Evolutionary conservation across 2,888 invertebrate species (phyloP).

Genomic region (Altica lythri): DNA sequence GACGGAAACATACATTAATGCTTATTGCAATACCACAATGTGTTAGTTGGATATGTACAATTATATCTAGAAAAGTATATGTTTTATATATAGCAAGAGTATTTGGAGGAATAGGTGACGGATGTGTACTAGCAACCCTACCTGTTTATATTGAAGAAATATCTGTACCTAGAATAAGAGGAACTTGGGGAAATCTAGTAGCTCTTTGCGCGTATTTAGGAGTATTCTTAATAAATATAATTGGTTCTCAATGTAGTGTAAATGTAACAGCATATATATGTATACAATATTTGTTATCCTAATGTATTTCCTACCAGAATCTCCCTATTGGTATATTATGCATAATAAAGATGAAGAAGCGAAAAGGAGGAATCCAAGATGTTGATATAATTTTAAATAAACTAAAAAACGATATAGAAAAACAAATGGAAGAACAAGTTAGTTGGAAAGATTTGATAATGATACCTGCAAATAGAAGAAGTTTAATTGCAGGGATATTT

Average conservation of each 20-base stretch:
- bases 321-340: slow-evolving; percentile 45
- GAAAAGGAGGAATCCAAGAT: slow-evolving; percentile 36
- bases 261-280: slow-evolving; percentile 61
- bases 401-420: slow-evolving; percentile 41
- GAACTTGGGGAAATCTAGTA: slow-evolving; percentile 47
- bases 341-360: slow-evolving; percentile 40
- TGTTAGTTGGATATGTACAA: slow-evolving; percentile 41
- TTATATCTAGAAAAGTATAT: slow-evolving; percentile 41
- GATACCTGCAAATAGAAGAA: slow-evolving; percentile 44
- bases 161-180: slow-evolving; percentile 45
- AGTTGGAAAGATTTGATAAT: slow-evolving; percentile 45
- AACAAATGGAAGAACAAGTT: slow-evolving; percentile 48
- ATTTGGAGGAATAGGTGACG: slow-evolving; percentile 44
- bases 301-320: slow-evolving; percentile 67
- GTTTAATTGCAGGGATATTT: slow-evolving; percentile 44
- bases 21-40: slow-evolving; percentile 45
- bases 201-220: slow-evolving; percentile 43
- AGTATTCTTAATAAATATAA: slow-evolving; percentile 54
- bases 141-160: slow-evolving; percentile 48
- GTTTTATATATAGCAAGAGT: slow-evolving; percentile 47
- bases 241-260: slow-evolving; percentile 58
- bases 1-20: slow-evolving; percentile 46
- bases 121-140: slow-evolving; percentile 41
- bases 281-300: slow-evolving; percentile 60
- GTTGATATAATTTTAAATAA: slow-evolving; percentile 41